These are phyloP conservation scores for Gadus macrocephalus DNA, from an alignment of 2,113 vertebrate genomes.

Conservation along the genomic window DNA sequence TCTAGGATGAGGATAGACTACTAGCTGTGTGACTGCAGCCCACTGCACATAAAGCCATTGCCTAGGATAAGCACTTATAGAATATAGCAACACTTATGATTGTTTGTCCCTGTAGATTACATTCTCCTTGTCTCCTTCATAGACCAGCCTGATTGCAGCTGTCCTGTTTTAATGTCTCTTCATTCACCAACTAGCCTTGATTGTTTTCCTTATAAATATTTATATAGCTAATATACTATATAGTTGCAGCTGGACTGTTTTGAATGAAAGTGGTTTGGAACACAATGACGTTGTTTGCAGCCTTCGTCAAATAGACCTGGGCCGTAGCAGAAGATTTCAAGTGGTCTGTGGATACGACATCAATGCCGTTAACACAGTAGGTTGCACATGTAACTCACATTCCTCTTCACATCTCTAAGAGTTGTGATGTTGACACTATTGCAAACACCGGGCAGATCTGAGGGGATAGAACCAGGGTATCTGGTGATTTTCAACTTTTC, in stretches of 20 bases:
- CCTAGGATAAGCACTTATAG: not conserved
- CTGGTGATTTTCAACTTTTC: conserved; percentile 20
- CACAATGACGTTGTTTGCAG: conserved; percentile 30
- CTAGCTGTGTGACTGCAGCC: conserved; percentile 3
- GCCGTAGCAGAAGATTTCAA: not conserved
- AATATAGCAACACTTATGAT: not conserved
- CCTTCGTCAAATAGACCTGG: conserved; percentile 8
- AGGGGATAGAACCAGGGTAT: not conserved
- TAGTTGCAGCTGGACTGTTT: conserved; percentile 23
- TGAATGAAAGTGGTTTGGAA: conserved; percentile 36
- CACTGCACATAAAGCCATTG: not conserved
- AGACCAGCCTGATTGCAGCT: not conserved
- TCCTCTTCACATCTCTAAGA: conserved; percentile 23
- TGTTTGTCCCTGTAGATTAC: not conserved
- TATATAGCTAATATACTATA: not conserved
- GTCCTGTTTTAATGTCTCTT: not conserved
- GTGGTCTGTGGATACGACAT: not conserved
- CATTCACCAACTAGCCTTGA: conserved; percentile 1
- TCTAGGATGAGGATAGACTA: conserved; percentile 4
- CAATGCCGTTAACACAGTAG: conserved; percentile 6
- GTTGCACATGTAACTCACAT: conserved; percentile 28
- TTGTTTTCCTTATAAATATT: not conserved
- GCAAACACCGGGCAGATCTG: conserved; percentile 1
- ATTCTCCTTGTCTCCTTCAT: not conserved
- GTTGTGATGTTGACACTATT: conserved; percentile 19